Evolutionary conservation across 1,140 invertebrate species (phyloP), one percentile per base, ranked within the genome.

Genomic region (Helicoverpa zea): DNA sequence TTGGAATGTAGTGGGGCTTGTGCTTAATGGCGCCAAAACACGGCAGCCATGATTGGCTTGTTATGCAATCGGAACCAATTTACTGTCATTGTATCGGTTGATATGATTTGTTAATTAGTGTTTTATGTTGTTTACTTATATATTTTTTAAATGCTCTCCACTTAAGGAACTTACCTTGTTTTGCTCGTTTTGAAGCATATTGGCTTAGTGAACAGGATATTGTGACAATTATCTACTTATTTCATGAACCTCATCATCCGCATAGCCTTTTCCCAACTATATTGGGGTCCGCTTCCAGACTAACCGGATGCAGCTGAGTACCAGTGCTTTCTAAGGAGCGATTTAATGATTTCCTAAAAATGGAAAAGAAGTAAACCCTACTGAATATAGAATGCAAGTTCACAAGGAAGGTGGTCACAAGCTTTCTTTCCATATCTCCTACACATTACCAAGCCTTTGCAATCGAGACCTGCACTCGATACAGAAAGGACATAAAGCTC

Each of bases 1-100:
- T 75, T 75, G 10, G 73, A 59, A 61, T 75, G 29, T 51, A 63
- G 74, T 76, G 74, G 59, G 75, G 61, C 49, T 77, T 66, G n/a
- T 43, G 18, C n/a, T 68, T 16, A 52, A 66, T 66, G 61, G 59
- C 75, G 61, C 58, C 75, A 64, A 66, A 64, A 35, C 47, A 66
- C 29, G 23, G 47, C 51, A 23, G 23, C 59, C 74, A 63, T 76
- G 43, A 35, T 47, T 51, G 52, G 23, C 30, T 68, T 72, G 66
- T 77, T 64, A 54, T 18, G 61, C 29, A 77, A 77, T 54, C 75
- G 59, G 16, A 66, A 63, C 61, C 29, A 64, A 77, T 66, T 77
- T 35, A 66, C 29, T 77, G 73, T 58, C 52, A 49, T 75, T 75
- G 43, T 59, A 29, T 29, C 35, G 35, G 11, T n/a, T 58, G 72